A percentile compares a stretch with the other conserved stretches of the same genome.
These are phyloP conservation scores for Perizoma flavofasciatum DNA, from an alignment of 2,888 invertebrate genomes.

Conservation along the genomic window DNA sequence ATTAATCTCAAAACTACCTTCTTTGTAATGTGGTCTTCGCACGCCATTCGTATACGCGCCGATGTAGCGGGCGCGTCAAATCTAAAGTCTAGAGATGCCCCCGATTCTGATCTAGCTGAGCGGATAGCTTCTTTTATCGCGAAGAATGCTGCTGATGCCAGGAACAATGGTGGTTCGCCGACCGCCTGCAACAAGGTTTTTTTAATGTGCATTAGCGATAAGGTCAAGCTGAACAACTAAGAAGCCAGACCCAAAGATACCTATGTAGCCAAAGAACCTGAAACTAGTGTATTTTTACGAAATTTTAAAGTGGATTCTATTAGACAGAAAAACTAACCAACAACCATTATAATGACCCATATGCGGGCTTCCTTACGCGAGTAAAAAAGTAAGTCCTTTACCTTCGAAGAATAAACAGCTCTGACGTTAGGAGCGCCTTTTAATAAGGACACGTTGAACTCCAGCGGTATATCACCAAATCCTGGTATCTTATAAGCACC, in stretches of 20 bases:
- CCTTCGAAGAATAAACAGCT: constrained; percentile 98
- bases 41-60: constrained; percentile 94
- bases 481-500: constrained; percentile 97
- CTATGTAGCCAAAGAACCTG: no score
- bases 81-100: constrained; percentile 83
- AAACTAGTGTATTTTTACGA: no score
- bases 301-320: no score
- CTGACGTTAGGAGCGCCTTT: constrained; percentile 95
- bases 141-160: constrained; percentile 94
- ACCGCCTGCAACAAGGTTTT: constrained; percentile 88
- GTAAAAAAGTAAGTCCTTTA: constrained; percentile 52
- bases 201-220: neutral
- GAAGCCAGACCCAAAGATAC: no score
- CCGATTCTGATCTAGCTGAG: constrained; percentile 89
- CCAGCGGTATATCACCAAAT: constrained; percentile 94
- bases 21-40: constrained; percentile 91
- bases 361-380: no score
- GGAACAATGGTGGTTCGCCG: constrained; percentile 97
- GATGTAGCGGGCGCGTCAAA: constrained; percentile 94
- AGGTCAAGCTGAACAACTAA: neutral
- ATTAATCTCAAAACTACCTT: no score
- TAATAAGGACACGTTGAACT: constrained; percentile 96
- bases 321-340: no score
- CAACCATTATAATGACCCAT: no score
- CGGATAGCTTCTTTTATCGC: constrained; percentile 95